Evolutionary conservation across 2,113 vertebrate genomes (phyloP).

Genomic region (Chlamydotis undulata): DNA sequence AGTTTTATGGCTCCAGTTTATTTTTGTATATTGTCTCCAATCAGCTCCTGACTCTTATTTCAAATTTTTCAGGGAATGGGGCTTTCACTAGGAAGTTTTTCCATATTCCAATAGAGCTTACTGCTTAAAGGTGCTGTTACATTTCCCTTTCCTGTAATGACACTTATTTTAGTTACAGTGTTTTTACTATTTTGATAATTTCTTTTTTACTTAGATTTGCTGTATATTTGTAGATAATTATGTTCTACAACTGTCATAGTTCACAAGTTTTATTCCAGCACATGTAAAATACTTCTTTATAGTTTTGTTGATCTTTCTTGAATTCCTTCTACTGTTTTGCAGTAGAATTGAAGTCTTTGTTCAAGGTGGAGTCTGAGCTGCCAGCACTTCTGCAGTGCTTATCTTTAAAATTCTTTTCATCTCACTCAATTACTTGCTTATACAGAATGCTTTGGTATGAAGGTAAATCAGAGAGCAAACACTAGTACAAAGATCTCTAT

Average conservation of each 20-base stretch:
- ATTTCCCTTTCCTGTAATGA: background rate
- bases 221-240: background rate
- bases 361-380: background rate
- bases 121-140: background rate
- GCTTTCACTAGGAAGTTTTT: background rate
- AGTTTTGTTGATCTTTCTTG: background rate
- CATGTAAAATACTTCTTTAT: background rate
- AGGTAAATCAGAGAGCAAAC: background rate
- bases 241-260: background rate
- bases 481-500: background rate
- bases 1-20: background rate
- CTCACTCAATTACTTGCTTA: background rate
- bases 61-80: background rate
- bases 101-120: background rate
- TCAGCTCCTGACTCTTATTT: background rate
- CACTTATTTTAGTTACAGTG: background rate
- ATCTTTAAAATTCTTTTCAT: background rate
- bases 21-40: background rate
- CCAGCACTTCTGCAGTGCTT: background rate
- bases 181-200: background rate
- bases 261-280: background rate
- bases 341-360: background rate
- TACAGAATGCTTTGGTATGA: background rate
- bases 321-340: background rate
- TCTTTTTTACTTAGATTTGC: background rate